Evolutionary conservation across 2,113 vertebrate genomes (phyloP), one percentile per base, ranked within the genome.

Genomic region (Phalacrocorax carbo): DNA sequence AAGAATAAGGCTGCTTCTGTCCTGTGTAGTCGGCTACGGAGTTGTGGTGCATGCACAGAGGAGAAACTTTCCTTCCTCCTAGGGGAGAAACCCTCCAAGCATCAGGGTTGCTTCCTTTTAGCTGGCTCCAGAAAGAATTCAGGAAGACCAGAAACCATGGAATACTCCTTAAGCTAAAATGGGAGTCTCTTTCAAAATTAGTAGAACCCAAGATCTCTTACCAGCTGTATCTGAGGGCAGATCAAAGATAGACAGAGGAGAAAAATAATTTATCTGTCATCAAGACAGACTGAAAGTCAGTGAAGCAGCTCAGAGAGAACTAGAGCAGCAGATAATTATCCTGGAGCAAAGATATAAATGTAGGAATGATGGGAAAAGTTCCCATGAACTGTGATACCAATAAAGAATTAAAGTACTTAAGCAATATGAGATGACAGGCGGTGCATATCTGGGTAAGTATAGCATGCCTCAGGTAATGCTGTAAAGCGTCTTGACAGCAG

Each of bases 391-490:
- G 32, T 89, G 92, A 78, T 79, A 72, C 38, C 82, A 80, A 54
- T 93, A 77, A 87, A 85, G 71, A 82, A 90, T 91, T 91, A 40
- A 82, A 92, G 71, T 82, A 90, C 88, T 96, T 93, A 91, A 94
- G 95, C 88, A 85, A n/a, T 62, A 79, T 71, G 52, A 68, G 86
- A 54, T 96, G 90, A 72, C 82, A 96, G 90, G 49, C 3, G 0
- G 52, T 92, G 78, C 86, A 21, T 88, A 73, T 71, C 89, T 0
- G 3, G 62, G 4, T 91, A 73, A 89, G 64, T 26, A 51, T 12
- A 89, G 69, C 58, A 58, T 30, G 86, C 92, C 83, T 94, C 29
- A 7, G 73, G 93, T 83, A 70, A 82, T 86, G 71, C 73, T 94
- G 71, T 36, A 57, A 89, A 85, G 42, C 76, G 77, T 64, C 81